phyloP scores from a whole-genome alignment of 2,113 vertebrate genomes.

The Prolemur simus region DNA sequence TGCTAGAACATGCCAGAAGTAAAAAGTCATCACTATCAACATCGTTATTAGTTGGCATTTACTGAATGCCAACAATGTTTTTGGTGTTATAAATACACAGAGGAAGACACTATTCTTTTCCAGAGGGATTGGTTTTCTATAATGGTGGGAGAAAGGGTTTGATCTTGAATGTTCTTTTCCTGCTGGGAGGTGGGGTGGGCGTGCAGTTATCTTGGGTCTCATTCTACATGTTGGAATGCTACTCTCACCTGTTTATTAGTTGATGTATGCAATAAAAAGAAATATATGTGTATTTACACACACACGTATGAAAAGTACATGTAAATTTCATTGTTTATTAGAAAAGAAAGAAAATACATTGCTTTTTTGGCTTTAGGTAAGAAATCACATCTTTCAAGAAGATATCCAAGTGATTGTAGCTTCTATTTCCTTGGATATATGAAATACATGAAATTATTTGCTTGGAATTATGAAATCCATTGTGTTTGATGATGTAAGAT shows the following conservation, averaged over 20 bases:
- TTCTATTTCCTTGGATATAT: neutral
- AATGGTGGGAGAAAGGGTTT: neutral
- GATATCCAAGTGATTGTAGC: neutral
- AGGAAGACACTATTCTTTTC: conserved; percentile 20
- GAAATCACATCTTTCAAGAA: neutral
- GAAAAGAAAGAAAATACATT: neutral
- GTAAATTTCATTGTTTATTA: neutral
- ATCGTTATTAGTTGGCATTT: conserved; percentile 44
- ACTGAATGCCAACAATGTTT: conserved; percentile 22
- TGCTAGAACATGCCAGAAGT: conserved; percentile 14
- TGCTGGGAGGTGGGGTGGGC: neutral
- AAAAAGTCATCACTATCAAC: conserved; percentile 41
- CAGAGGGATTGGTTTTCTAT: neutral
- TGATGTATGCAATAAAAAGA: neutral
- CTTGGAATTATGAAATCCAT: neutral
- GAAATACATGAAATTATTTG: too few species aligned
- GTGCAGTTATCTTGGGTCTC: neutral
- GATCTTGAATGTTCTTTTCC: neutral
- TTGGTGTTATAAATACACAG: conserved; percentile 34
- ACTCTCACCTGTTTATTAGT: neutral
- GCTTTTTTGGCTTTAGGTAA: neutral
- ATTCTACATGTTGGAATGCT: neutral
- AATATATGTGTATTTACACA: neutral
- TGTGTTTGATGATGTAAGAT: neutral
- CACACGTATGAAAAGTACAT: neutral